phyloP scores from a whole-genome alignment of 1,140 invertebrate genomes.

The Leguminivora glycinivorella region DNA sequence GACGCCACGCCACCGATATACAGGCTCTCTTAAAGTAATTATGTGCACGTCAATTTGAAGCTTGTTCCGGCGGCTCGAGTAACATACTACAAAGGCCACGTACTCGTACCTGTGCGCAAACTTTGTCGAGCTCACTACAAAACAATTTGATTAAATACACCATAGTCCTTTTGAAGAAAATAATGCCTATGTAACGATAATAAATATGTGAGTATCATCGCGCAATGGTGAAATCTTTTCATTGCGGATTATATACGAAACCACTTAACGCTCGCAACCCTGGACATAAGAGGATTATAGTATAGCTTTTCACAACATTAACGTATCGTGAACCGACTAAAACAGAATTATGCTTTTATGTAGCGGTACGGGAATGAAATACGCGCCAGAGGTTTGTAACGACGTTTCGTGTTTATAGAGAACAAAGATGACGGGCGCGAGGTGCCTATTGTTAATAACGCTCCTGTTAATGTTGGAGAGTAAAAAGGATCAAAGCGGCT shows the following conservation, averaged over 20 bases:
- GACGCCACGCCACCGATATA: not conserved
- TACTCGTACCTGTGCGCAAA: not conserved
- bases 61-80: not conserved
- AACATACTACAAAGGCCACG: slow-evolving; percentile 7
- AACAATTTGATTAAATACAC: slow-evolving; percentile 27
- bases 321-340: slow-evolving; percentile 17
- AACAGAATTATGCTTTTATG: slow-evolving; percentile 27
- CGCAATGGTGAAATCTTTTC: slow-evolving; percentile 7
- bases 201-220: not conserved
- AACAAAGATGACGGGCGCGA: slow-evolving; percentile 25
- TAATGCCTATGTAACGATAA: not conserved
- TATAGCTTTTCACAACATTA: slow-evolving; percentile 26
- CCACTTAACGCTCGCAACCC: slow-evolving; percentile 10
- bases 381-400: slow-evolving; percentile 4
- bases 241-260: slow-evolving; percentile 24
- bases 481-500: slow-evolving; percentile 22
- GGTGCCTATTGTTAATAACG: slow-evolving; percentile 22
- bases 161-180: slow-evolving; percentile 20
- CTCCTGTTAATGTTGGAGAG: slow-evolving; percentile 22
- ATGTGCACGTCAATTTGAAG: slow-evolving; percentile 12
- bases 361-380: slow-evolving; percentile 4
- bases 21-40: not conserved
- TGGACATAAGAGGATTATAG: slow-evolving; percentile 26
- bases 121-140: slow-evolving; percentile 4
- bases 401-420: slow-evolving; percentile 14